Evolutionary conservation across 2,797 vertebrate genomes (phyloP).

Genomic region (Neomorphus geoffroyi): DNA sequence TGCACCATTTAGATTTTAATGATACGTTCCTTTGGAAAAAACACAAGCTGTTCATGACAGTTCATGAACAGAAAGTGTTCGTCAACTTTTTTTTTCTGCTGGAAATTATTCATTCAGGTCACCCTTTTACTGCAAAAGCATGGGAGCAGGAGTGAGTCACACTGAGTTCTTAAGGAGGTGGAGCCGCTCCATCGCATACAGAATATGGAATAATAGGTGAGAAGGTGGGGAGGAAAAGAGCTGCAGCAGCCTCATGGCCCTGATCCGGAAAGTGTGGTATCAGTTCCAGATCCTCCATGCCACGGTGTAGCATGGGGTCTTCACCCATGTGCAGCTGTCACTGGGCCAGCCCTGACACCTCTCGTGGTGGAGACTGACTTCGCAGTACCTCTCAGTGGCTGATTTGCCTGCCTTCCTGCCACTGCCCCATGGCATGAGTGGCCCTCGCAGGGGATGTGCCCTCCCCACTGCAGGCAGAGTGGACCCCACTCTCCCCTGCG

Average conservation of each 20-base stretch:
- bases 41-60: neutral
- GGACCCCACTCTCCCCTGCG: accelerated
- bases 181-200: neutral
- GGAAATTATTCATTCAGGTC: neutral
- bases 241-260: neutral
- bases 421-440: accelerated
- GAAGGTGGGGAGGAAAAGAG: neutral
- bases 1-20: neutral
- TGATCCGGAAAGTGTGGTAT: neutral
- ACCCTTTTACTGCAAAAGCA: neutral
- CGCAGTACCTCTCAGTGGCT: neutral
- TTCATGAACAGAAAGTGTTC: neutral
- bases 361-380: neutral
- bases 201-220: neutral
- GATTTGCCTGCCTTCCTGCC: neutral
- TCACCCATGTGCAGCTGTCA: neutral
- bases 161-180: neutral
- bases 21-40: neutral
- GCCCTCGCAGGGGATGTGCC: neutral
- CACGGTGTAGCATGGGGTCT: accelerated
- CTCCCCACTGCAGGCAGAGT: accelerated
- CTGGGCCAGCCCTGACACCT: neutral
- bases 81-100: neutral
- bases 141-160: neutral
- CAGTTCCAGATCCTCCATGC: neutral